Evolutionary conservation across 37 sponge, comb jelly and placozoan genomes (phyloP).

Genomic region (Hexactinellida sp.): DNA sequence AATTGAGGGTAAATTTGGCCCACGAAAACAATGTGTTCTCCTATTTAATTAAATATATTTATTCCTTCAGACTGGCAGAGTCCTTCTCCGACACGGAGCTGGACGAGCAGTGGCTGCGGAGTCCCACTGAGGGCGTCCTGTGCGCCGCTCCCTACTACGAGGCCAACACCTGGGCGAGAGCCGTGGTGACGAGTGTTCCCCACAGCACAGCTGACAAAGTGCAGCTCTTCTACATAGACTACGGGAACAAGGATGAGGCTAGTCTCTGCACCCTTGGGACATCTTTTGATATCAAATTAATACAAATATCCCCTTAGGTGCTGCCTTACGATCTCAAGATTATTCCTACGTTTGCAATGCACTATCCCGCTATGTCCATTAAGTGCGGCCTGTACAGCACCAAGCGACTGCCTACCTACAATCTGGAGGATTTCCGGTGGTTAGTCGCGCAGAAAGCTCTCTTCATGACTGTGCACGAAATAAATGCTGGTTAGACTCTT

Average conservation of each 20-base stretch:
- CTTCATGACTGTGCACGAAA: neutral
- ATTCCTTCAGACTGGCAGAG: neutral
- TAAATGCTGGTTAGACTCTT: neutral
- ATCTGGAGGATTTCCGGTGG: neutral
- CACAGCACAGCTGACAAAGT: neutral
- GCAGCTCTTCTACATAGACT: slow-evolving; percentile 10
- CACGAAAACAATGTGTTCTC: too few species aligned
- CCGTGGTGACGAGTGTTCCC: neutral
- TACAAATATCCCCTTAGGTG: neutral
- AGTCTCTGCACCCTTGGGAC: neutral
- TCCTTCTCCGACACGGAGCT: slow-evolving; percentile 7
- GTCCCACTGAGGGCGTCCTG: slow-evolving; percentile 2
- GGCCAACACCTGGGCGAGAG: neutral
- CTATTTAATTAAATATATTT: too few species aligned
- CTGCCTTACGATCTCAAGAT: slow-evolving; percentile 7
- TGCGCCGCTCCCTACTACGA: neutral
- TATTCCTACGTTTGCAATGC: slow-evolving; percentile 3
- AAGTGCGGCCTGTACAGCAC: neutral
- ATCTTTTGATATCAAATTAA: neutral
- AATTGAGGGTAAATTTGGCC: too few species aligned
- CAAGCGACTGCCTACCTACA: neutral
- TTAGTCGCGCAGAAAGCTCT: neutral
- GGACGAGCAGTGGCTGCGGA: neutral
- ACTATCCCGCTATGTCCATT: neutral
- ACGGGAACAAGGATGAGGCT: neutral